Conservation (phyloP, 2,113 vertebrate species). For the Corydoras maculifer region DNA sequence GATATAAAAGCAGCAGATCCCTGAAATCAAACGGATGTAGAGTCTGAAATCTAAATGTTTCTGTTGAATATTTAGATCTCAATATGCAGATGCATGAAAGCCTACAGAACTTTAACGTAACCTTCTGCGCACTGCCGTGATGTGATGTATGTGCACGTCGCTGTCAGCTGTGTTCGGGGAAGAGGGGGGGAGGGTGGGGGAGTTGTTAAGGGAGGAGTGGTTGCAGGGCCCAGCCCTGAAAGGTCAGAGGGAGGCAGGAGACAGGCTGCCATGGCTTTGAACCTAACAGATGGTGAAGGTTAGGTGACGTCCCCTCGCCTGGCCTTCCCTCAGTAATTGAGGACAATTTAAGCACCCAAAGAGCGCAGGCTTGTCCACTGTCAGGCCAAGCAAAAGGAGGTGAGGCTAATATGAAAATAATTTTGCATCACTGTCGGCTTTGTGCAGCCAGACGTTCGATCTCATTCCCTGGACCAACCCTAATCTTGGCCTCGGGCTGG, state of each 20-base stretch:
- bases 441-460: slow-evolving; percentile 63
- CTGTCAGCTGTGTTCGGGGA: slow-evolving; percentile 57
- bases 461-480: slow-evolving; percentile 59
- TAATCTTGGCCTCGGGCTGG: slow-evolving; percentile 95
- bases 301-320: slow-evolving; percentile 92
- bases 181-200: slow-evolving; percentile 47
- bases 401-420: slow-evolving; percentile 94
- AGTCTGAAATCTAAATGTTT: slow-evolving; percentile 12
- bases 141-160: slow-evolving; percentile 62
- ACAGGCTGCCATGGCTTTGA: slow-evolving; percentile 78
- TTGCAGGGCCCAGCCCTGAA: slow-evolving; percentile 68
- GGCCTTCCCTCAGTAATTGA: slow-evolving; percentile 94
- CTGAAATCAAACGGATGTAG: too few relatives aligned
- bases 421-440: slow-evolving; percentile 80
- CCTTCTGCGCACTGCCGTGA: slow-evolving; percentile 62
- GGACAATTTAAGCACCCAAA: slow-evolving; percentile 93
- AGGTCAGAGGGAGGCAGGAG: slow-evolving; percentile 75
- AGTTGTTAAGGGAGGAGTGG: slow-evolving; percentile 46
- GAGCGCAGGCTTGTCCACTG: slow-evolving; percentile 86
- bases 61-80: slow-evolving; percentile 63
- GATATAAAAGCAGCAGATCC: too few relatives aligned
- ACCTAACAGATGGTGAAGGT: slow-evolving; percentile 96
- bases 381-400: slow-evolving; percentile 75
- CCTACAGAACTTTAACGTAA: slow-evolving; percentile 37
- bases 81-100: slow-evolving; percentile 60